Evolutionary conservation across 2,797 vertebrate genomes (phyloP).

Genomic region (Myotis pilosus): DNA sequence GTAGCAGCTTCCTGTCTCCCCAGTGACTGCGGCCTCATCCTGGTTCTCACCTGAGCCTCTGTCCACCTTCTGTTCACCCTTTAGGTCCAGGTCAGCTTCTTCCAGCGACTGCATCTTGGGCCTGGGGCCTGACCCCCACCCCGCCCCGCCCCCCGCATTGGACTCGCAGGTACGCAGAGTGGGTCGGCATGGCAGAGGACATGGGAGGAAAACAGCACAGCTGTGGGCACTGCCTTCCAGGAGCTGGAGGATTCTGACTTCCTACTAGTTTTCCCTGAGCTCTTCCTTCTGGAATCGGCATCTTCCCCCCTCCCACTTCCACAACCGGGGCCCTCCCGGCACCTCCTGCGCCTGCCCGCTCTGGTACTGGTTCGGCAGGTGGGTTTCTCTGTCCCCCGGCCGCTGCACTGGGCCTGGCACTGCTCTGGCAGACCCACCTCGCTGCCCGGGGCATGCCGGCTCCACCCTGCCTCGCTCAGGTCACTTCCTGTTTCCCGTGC

Average conservation of each 20-base stretch:
- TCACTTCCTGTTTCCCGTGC: accelerated
- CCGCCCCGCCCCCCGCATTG: accelerated
- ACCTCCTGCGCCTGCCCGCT: too few species aligned
- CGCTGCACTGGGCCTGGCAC: too few species aligned
- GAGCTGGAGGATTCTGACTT: background rate
- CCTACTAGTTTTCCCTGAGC: background rate
- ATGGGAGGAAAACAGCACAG: background rate
- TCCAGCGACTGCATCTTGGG: background rate
- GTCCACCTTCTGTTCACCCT: background rate
- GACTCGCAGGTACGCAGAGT: background rate
- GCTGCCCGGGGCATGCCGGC: accelerated
- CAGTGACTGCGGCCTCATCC: accelerated
- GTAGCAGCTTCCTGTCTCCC: background rate
- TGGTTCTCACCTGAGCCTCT: background rate
- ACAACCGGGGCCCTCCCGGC: background rate
- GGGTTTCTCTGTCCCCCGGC: background rate
- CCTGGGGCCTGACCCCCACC: background rate
- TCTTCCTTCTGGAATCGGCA: background rate
- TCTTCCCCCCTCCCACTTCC: background rate
- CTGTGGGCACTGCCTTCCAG: background rate
- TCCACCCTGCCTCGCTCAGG: background rate
- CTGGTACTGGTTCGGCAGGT: background rate
- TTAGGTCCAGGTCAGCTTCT: background rate
- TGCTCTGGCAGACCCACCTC: background rate
- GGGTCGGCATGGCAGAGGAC: accelerated